Base-by-base conservation (phyloP, 2,797 vertebrate species). In the Loris lydekkerianus region DNA sequence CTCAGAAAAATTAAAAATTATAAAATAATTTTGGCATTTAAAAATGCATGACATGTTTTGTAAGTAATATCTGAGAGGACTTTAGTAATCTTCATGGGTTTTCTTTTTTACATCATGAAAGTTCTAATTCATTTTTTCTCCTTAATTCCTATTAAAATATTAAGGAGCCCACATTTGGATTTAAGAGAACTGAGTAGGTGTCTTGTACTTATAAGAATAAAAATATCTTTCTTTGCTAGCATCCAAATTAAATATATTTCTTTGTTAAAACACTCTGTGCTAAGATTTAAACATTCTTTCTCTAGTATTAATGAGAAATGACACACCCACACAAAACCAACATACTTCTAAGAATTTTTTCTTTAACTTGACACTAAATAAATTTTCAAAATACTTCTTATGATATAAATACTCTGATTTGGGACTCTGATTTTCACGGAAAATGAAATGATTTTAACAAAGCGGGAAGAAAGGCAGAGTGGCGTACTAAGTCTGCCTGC, bases 231-330 rank as follows among this genome's bases (percentile, higher is more conserved):
- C 97, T 97, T 95, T 96, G 78, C 97, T 98, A 65, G 95, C 83
- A 96, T 94, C 96, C 82, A 97, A 97, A 98, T 97, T 97, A 91
- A 97, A 83, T 97, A 90, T 93, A 87, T 56, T 31, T 97, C 97
- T 98, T 98, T 96, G 61, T 97, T 95, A 97, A 93, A 97, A 95
- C 83, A 69, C 75, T 83, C 97, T 94, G 89, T 86, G 95, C 60
- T 86, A 63, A 95, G 70, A 94, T 97, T 97, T 98, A 96, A 95
- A 95, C 46, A 91, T 93, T 80, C 58, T 97, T 77, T 98, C 97
- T 86, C 95, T 88, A 91, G 80, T 63, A 61, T 95, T 29, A 14
- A 37, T 97, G 96, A 97, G 87, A 98, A 98, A 96, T 95, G 70
- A 90, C 89, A 92, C 92, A 96, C 95, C 92, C 78, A 96, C 96